A percentile compares a stretch with the other conserved stretches of the same genome.
Conservation (phyloP, 1,140 invertebrate genomes). For the Archivesica marissinica region DNA sequence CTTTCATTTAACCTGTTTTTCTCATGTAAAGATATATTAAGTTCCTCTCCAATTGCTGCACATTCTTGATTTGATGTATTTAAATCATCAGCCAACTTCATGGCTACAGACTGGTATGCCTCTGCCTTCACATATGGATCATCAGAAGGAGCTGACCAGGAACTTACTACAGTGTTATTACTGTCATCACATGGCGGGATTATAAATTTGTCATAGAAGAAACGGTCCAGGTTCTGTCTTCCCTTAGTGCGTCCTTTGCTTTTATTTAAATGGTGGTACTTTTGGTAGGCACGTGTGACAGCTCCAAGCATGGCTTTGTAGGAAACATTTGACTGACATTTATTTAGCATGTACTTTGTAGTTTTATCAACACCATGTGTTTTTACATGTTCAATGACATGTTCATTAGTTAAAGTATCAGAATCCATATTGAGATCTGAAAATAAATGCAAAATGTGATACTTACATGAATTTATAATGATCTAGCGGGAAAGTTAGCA, state of each 20-base stretch:
- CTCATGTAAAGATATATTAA: neutral
- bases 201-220: neutral
- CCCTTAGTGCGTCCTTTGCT: neutral
- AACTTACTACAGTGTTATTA: too few species aligned
- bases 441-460: too few species aligned
- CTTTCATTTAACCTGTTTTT: slow-evolving; percentile 8
- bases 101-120: neutral
- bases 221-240: neutral
- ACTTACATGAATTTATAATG: too few species aligned
- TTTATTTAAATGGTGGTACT: slow-evolving; percentile 14
- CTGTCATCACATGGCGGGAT: neutral
- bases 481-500: too few species aligned
- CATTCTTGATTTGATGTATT: neutral
- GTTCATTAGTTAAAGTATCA: too few species aligned
- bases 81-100: neutral
- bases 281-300: neutral
- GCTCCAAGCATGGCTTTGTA: neutral
- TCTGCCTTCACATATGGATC: neutral
- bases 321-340: neutral
- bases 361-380: neutral
- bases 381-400: neutral
- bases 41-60: neutral
- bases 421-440: too few species aligned
- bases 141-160: neutral
- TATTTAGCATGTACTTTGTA: neutral